Evolutionary conservation across 2,888 invertebrate genomes (phyloP).

Genomic region (Polyommatus icarus): DNA sequence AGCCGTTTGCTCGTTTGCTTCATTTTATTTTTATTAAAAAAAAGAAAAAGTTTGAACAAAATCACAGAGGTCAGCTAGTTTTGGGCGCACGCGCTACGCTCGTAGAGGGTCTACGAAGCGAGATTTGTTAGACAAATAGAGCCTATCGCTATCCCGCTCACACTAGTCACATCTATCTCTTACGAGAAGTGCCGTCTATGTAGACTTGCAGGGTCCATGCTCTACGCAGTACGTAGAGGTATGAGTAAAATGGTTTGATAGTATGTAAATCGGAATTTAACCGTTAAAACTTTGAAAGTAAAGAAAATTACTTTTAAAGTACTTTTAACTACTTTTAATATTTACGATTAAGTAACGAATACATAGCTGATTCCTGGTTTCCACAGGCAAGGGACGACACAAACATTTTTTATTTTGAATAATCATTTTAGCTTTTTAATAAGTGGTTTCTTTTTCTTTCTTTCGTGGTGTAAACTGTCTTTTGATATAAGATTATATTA

Average conservation of each 20-base stretch:
- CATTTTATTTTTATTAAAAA: too few species aligned
- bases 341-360: too few species aligned
- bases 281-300: background rate
- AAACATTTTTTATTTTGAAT: too few species aligned
- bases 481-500: too few species aligned
- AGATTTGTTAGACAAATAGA: conserved; percentile 9
- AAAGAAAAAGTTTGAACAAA: background rate
- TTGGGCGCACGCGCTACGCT: conserved; percentile 12
- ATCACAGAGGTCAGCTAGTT: background rate
- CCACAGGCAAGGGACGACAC: too few species aligned
- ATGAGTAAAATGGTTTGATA: background rate
- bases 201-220: background rate
- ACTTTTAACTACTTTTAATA: background rate
- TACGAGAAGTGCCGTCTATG: background rate
- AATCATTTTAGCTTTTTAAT: too few species aligned
- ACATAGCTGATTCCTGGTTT: too few species aligned
- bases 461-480: too few species aligned
- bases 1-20: too few species aligned
- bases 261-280: background rate
- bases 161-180: background rate
- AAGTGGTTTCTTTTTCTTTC: too few species aligned
- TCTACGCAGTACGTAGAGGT: background rate
- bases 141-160: background rate
- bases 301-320: background rate
- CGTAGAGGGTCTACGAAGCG: conserved; percentile 22